Evolutionary conservation across 2,113 vertebrate genomes (phyloP).

Genomic region (Rhabdornis inornatus): DNA sequence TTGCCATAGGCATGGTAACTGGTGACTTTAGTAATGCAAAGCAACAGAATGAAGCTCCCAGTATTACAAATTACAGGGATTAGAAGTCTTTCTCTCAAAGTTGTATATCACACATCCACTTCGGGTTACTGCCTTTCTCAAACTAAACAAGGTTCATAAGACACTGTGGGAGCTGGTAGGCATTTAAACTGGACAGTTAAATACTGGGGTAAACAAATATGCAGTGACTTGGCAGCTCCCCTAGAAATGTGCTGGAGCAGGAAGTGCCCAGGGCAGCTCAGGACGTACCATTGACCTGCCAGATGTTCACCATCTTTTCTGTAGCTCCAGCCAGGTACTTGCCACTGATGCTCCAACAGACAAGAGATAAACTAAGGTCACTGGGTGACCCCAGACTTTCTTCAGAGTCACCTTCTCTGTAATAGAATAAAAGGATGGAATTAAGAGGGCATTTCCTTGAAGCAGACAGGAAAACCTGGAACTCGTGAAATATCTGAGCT

Average conservation of each 20-base stretch:
- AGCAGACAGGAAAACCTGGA: background rate
- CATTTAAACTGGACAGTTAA: background rate
- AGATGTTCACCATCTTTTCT: conserved; percentile 96
- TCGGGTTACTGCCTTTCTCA: background rate
- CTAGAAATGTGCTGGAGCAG: fast-evolving
- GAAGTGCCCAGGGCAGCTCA: background rate
- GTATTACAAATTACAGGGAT: background rate
- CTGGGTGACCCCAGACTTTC: conserved; percentile 89
- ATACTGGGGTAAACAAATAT: background rate
- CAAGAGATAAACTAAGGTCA: conserved; percentile 85
- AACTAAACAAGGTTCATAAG: background rate
- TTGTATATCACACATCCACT: background rate
- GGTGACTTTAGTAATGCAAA: background rate
- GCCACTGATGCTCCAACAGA: conserved; percentile 94
- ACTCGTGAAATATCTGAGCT: background rate
- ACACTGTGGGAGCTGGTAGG: background rate
- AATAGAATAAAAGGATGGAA: background rate
- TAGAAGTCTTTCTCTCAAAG: background rate
- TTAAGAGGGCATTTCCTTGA: background rate
- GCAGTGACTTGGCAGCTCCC: background rate
- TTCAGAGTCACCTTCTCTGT: conserved; percentile 83
- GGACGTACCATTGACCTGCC: conserved; percentile 93
- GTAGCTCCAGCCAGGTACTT: conserved; percentile 91
- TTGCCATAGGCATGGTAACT: background rate
- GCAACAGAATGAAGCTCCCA: background rate